Conservation (phyloP, 2,113 vertebrate genomes). For the Galemys pyrenaicus region DNA sequence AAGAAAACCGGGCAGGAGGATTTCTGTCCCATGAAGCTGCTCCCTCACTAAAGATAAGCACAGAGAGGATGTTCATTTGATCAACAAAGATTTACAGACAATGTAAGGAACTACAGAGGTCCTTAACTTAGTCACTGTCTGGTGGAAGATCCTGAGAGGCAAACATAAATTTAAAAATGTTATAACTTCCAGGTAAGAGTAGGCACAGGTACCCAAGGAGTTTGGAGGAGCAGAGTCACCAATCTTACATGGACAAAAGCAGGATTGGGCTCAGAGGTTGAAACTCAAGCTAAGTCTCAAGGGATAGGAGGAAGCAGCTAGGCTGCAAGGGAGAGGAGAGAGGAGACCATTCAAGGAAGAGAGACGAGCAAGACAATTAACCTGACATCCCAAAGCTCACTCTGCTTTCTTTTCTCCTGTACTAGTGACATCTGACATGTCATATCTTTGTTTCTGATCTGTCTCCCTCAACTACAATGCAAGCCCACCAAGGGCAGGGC, state of each 20-base stretch:
- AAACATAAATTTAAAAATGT: background rate
- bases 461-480: background rate
- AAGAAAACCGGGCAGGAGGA: background rate
- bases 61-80: background rate
- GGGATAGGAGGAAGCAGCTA: background rate
- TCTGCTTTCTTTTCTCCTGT: background rate
- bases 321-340: background rate
- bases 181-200: background rate
- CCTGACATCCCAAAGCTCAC: background rate
- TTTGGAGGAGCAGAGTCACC: background rate
- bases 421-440: background rate
- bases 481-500: background rate
- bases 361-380: background rate
- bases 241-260: background rate
- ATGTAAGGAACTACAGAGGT: background rate
- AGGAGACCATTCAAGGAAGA: background rate
- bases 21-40: background rate
- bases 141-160: background rate
- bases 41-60: background rate
- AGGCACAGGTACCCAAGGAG: background rate
- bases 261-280: background rate
- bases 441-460: background rate
- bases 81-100: background rate
- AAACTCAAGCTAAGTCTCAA: background rate
- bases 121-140: background rate